These are phyloP conservation scores for Micromys minutus DNA, from an alignment of 2,113 vertebrate genomes.

Conservation along the genomic window DNA sequence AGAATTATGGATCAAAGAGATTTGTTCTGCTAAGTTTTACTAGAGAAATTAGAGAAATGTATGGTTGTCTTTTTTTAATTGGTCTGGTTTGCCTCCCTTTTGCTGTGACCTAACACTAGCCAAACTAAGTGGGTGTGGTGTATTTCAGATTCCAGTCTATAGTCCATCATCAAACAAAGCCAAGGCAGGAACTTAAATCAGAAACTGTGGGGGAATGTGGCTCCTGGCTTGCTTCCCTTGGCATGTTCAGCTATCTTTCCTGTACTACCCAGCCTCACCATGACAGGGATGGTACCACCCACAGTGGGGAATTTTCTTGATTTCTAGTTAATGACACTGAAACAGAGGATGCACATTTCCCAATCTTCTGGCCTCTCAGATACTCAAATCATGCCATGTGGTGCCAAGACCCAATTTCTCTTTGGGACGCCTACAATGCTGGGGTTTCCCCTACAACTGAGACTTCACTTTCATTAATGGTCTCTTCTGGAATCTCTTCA, in stretches of 20 bases:
- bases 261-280: neutral
- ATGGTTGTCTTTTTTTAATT: neutral
- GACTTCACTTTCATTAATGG: neutral
- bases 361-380: neutral
- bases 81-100: neutral
- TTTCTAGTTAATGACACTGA: neutral
- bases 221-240: neutral
- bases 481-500: neutral
- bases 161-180: neutral
- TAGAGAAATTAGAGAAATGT: neutral
- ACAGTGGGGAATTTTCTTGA: neutral
- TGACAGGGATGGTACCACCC: neutral
- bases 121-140: neutral
- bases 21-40: neutral
- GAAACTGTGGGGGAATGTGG: neutral
- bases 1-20: neutral
- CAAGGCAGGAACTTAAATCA: neutral
- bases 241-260: neutral
- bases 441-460: neutral
- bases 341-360: neutral
- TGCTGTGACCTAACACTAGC: neutral
- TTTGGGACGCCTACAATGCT: neutral
- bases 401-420: neutral
- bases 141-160: neutral
- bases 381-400: neutral